Evolutionary conservation across 2,113 vertebrate genomes (phyloP).

Genomic region (Festucalex cinctus): DNA sequence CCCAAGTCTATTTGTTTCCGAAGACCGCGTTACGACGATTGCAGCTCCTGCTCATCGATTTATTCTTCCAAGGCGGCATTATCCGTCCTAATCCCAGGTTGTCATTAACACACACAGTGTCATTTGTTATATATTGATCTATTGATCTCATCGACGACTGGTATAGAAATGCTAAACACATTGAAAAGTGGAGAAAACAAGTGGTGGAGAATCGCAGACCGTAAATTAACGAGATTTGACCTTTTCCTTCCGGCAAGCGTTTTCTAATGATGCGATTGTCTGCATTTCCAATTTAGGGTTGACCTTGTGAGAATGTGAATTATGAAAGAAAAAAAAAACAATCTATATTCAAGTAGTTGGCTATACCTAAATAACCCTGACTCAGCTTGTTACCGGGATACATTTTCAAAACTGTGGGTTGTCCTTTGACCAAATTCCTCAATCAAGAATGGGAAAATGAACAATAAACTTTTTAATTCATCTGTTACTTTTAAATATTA

Average conservation of each 20-base stretch:
- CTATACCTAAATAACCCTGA: too few relatives aligned
- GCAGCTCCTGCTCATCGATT: slow-evolving; percentile 52
- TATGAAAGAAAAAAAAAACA: too few relatives aligned
- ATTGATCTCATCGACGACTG: slow-evolving; percentile 69
- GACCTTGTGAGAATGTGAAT: too few relatives aligned
- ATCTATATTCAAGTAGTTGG: too few relatives aligned
- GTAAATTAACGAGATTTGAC: slow-evolving; percentile 55
- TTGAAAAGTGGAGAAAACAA: slow-evolving; percentile 53
- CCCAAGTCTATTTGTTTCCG: neutral
- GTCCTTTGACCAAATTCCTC: neutral
- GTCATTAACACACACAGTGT: slow-evolving; percentile 70
- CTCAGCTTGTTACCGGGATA: too few relatives aligned
- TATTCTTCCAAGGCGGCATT: slow-evolving; percentile 58
- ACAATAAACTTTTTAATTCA: neutral
- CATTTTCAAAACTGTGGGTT: neutral
- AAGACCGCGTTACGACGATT: slow-evolving; percentile 21
- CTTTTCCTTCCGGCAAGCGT: slow-evolving; percentile 31
- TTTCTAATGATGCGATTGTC: neutral
- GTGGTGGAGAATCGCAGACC: slow-evolving; percentile 42
- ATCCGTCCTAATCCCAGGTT: slow-evolving; percentile 70
- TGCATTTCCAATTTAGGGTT: too few relatives aligned
- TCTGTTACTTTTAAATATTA: neutral
- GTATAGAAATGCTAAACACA: slow-evolving; percentile 70
- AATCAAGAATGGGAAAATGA: neutral
- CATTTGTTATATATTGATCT: slow-evolving; percentile 73